Base-by-base conservation (phyloP, 2,888 invertebrate genomes). In the Neria commutata region DNA sequence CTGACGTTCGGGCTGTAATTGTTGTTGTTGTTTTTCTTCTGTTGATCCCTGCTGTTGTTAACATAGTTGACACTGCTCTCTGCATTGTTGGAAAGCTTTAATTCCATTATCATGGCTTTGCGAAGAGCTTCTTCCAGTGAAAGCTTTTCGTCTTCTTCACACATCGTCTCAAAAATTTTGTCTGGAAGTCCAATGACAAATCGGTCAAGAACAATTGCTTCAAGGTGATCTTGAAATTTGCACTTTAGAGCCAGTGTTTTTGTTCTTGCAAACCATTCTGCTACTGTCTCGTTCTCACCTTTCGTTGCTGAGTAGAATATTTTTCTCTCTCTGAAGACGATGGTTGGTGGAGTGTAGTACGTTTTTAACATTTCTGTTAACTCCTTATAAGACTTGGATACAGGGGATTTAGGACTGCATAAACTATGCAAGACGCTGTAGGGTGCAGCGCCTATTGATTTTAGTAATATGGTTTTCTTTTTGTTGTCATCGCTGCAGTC, bases 291-390 rank as follows among this genome's bases (percentile, higher is more conserved):
- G 10, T 21, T 19, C 14, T 33, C 49, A 11, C 17, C n/a, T 6
- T 49, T 49, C 2, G 11, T 19, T 19, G 33, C 49, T 24, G 17
- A 10, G 11, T 49, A 33, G 19, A 29, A 49, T 29, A 26, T 49
- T 33, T 49, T 29, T 5, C 49, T 17, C 33, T 33, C 33, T 26
- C 29, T n/a, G 19, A 49, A 49, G 8, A 33, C 33, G 11, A 49
- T 49, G 10, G 33, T 49, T 29, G 49, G 49, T 17, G 49, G 49
- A 21, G 49, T 49, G 21, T 29, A 49, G 16, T 49, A 33, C n/a
- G 33, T 49, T 16, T 16, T 3, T 14, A 49, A 17, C 2, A 10
- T 49, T 17, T 1, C n/a, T 33, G 29, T 33, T 19, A 49, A 24
- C 33, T 49, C 49, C 29, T 49, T 33, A 17, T 17, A 29, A 2